phyloP scores from a whole-genome alignment of 2,797 vertebrate genomes.

The Yasuhikotakia modesta region DNA sequence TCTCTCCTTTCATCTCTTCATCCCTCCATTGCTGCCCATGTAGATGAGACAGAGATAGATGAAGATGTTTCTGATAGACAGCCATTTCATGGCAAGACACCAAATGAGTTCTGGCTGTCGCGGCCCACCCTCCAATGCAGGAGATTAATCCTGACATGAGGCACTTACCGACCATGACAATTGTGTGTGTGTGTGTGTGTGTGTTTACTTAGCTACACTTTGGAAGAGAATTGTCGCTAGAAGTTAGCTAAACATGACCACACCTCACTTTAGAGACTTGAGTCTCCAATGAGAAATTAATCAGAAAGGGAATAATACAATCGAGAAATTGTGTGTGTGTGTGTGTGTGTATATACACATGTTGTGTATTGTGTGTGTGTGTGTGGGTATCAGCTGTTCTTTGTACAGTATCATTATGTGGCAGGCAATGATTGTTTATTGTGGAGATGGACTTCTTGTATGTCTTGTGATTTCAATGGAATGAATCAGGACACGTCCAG shows the following conservation, averaged over 20 bases:
- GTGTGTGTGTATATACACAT: no score
- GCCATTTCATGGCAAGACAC: slow-evolving; percentile 64
- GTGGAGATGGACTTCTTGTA: not conserved
- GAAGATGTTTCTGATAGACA: slow-evolving; percentile 69
- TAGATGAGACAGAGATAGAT: slow-evolving; percentile 80
- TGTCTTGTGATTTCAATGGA: not conserved
- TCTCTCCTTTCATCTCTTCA: slow-evolving; percentile 53
- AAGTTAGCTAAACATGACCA: not conserved
- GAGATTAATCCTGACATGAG: slow-evolving; percentile 70
- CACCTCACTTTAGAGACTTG: not conserved
- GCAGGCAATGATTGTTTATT: not conserved
- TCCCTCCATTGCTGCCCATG: slow-evolving; percentile 63
- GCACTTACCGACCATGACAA: slow-evolving; percentile 59
- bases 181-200: slow-evolving; percentile 27
- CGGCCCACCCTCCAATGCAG: slow-evolving; percentile 62
- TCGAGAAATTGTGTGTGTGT: not conserved
- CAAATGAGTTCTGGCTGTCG: slow-evolving; percentile 71
- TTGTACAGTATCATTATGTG: slow-evolving; percentile 6
- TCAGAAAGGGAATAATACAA: not conserved
- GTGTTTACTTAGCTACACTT: slow-evolving; percentile 37
- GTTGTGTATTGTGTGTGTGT: no score
- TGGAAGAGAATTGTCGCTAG: slow-evolving; percentile 13
- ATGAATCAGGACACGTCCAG: not conserved
- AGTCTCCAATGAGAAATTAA: not conserved
- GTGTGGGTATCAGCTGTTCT: not conserved